phyloP scores from a whole-genome alignment of 2,113 vertebrate genomes.

The Cichladusa arquata region DNA sequence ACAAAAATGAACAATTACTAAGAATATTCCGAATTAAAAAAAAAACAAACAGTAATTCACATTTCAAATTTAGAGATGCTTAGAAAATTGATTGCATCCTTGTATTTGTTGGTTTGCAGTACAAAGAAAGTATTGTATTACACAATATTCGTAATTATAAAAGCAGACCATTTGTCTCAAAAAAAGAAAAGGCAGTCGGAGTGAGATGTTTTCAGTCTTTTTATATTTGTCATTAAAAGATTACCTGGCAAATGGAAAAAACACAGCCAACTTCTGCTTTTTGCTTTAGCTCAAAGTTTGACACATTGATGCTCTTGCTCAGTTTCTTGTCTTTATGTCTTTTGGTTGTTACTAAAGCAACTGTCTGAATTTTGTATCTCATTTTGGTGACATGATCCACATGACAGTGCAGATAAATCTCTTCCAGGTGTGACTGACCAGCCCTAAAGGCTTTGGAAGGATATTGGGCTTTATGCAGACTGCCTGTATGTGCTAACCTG shows the following conservation, averaged over 20 bases:
- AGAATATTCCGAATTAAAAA: conserved; percentile 39
- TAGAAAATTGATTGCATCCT: conserved; percentile 66
- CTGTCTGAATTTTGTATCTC: background rate
- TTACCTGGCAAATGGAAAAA: conserved; percentile 74
- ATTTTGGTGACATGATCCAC: background rate
- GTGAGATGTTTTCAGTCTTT: conserved; percentile 73
- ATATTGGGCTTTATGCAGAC: background rate
- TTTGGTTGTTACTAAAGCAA: background rate
- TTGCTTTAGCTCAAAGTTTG: conserved; percentile 63
- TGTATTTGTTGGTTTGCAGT: conserved; percentile 75
- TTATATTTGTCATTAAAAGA: conserved; percentile 82
- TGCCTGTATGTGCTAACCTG: background rate
- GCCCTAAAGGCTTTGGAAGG: background rate
- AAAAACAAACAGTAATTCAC: background rate
- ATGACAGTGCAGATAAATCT: background rate
- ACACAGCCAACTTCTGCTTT: conserved; percentile 54
- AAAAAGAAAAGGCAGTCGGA: conserved; percentile 61
- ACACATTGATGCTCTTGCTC: conserved; percentile 21
- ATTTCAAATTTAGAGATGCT: conserved; percentile 63
- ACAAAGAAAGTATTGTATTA: conserved; percentile 68
- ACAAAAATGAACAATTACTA: conserved; percentile 33
- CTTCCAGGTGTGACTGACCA: background rate
- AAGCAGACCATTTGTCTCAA: conserved; percentile 66
- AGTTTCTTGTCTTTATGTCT: conserved; percentile 2
- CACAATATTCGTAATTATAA: conserved; percentile 72